A percentile compares a stretch with the other conserved stretches of the same genome.
Evolutionary conservation across 2,797 vertebrate species (phyloP).

Genomic region (Aselliscus stoliczkanus): DNA sequence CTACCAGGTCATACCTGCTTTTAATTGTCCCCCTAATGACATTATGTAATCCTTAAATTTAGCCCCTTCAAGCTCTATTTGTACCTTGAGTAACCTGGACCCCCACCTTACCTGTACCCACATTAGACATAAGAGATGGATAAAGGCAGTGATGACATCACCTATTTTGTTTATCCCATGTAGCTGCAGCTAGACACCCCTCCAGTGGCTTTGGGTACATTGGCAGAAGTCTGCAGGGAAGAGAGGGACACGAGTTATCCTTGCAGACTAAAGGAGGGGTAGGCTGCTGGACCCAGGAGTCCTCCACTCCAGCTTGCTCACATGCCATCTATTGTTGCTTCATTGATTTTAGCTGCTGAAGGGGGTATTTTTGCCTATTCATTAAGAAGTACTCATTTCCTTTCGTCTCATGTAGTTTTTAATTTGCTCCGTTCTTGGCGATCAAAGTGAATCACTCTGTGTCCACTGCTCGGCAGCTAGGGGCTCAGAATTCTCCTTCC

Average conservation of each 20-base stretch:
- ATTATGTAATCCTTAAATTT: not conserved
- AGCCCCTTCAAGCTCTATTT: not conserved
- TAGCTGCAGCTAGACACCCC: not conserved
- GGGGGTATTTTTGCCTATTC: not conserved
- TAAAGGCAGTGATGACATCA: not conserved
- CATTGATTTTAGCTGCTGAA: not conserved
- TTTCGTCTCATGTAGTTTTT: not conserved
- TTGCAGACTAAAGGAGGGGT: not conserved
- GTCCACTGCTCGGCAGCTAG: rapidly evolving
- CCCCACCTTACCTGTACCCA: rapidly evolving
- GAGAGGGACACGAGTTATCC: not conserved
- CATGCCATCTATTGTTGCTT: not conserved
- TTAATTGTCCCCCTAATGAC: not conserved
- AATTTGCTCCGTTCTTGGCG: not conserved
- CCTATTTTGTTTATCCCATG: rapidly evolving
- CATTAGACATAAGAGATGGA: not conserved
- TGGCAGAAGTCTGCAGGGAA: not conserved
- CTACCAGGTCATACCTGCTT: not conserved
- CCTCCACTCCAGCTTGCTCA: not conserved
- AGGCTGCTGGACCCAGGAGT: not conserved
- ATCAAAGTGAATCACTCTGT: not conserved
- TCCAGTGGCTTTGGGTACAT: not conserved
- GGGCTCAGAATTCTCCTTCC: not conserved
- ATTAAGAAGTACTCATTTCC: not conserved
- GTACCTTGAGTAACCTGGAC: not conserved